Base-by-base conservation (phyloP, 2,888 invertebrate genomes). In the Teinopalpus imperialis region DNA sequence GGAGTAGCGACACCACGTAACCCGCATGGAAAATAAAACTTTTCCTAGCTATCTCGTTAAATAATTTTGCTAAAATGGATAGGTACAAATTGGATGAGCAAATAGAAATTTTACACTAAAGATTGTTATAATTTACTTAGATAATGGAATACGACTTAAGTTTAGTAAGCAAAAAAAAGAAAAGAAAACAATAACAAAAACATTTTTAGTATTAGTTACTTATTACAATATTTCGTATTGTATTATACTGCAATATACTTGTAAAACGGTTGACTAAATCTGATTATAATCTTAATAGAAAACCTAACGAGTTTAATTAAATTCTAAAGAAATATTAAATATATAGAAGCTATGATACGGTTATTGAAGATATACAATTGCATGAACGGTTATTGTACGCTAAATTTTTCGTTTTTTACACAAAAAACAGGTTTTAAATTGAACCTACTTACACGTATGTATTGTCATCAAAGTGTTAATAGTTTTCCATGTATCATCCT, bases 101-200 rank as follows among this genome's bases (percentile, higher is more conserved):
- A 87, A 81, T 83, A 81, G 69, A 74, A 69, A 77, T 67, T 68
- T 73, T 75, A 77, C 67, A 70, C 78, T 82, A 80, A 65, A 70
- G 67, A 58, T 73, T 68, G 71, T 74, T 73, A 81, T 69, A 79
- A 72, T 79, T 81, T 79, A 79, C 80, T 80, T 80, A 81, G 75
- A 70, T 80, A 83, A 85, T 87, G 86, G 86, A 87, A 86, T 87
- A 85, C 75, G 74, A 82, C 81, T 83, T 81, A 83, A 66, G 78
- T 72, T 71, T 65, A 70, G 67, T 70, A 71, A 76, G 76, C 76
- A 74, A 74, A 77, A 73, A 66, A 64, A 65, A 69, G 69, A 65
- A 50, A 40, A 49, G 49, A 40, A 49, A 35, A 21, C 35, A n/a
- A n/a, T n/a, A n/a, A n/a, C n/a, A n/a, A n/a, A n/a, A n/a, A n/a